Evolutionary conservation across 2,888 invertebrate species (phyloP), one percentile per base, ranked within the genome.

Genomic region (Synergus laeviventris): DNA sequence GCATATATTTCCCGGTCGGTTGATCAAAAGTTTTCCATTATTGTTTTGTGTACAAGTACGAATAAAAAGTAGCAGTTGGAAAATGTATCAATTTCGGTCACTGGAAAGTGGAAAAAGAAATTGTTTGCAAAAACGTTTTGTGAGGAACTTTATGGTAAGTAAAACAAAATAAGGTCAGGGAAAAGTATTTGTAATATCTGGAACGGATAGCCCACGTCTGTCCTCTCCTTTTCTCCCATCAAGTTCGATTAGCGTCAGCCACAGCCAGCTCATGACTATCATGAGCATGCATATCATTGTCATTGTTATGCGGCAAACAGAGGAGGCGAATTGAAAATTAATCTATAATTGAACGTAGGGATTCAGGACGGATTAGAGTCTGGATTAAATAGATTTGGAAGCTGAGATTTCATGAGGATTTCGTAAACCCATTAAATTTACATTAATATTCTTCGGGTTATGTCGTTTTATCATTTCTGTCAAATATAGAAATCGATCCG

Each of bases 341-440:
- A 66, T 66, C 66, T 45, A 9, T 45, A 66, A 66, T 45, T 66
- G 45, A 42, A 66, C 45, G 66, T 16, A 66, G 45, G 45, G 31
- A 42, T 66, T 0, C 11, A 45, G n/a, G 45, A 16, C 45, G 16
- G 45, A 45, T 66, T 45, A 45, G 16, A 45, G 24, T 11, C 42
- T 66, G 45, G 45, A 39, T 66, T 45, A 45, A 45, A 31, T 9
- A 1, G n/a, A n/a, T 24, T 45, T 45, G n/a, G 14, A 16, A 31
- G 45, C 24, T 24, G 24, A 24, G 45, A 66, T 66, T 42, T 18
- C 45, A 66, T 42, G 8, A 66, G 24, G 45, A 66, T 39, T 45
- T 2, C 21, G 16, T 66, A 45, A 66, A 45, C 11, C 16, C 24
- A 66, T 45, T 42, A 66, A 49, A 49, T 49, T 49, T n/a, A 49